phyloP scores from a whole-genome alignment of 2,797 vertebrate species.

The Trichosurus vulpecula region DNA sequence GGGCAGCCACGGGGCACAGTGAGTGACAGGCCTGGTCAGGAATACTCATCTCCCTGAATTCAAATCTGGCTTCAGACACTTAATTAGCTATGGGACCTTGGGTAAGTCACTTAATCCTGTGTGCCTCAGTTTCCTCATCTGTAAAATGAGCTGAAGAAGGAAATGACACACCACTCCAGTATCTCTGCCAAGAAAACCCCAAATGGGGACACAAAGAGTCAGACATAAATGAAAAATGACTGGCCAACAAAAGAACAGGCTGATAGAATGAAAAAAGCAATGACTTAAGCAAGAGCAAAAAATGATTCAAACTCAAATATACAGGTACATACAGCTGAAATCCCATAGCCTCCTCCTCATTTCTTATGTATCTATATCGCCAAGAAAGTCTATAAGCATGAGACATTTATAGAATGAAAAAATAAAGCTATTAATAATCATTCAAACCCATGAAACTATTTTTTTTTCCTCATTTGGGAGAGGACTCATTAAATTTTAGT shows the following conservation, averaged over 20 bases:
- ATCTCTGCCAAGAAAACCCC: not conserved
- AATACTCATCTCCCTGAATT: not conserved
- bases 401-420: constrained; percentile 17
- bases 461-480: not conserved
- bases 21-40: not conserved
- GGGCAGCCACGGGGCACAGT: not conserved
- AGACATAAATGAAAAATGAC: too few species aligned
- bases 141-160: constrained; percentile 21
- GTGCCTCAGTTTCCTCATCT: not conserved
- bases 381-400: not conserved
- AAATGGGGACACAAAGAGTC: too few species aligned
- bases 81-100: not conserved
- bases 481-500: constrained; percentile 15
- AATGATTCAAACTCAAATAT: not conserved
- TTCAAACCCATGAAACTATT: not conserved
- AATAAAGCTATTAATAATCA: constrained; percentile 36
- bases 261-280: not conserved
- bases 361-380: not conserved
- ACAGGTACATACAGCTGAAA: not conserved
- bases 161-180: not conserved
- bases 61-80: not conserved
- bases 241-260: not conserved
- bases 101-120: not conserved
- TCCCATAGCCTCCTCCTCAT: not conserved
- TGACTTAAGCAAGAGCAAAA: not conserved